Percentiles rank a stretch among this genome's conserved stretches.
phyloP scores from a whole-genome alignment of 2,888 invertebrate genomes.

The Nycteola revayana region DNA sequence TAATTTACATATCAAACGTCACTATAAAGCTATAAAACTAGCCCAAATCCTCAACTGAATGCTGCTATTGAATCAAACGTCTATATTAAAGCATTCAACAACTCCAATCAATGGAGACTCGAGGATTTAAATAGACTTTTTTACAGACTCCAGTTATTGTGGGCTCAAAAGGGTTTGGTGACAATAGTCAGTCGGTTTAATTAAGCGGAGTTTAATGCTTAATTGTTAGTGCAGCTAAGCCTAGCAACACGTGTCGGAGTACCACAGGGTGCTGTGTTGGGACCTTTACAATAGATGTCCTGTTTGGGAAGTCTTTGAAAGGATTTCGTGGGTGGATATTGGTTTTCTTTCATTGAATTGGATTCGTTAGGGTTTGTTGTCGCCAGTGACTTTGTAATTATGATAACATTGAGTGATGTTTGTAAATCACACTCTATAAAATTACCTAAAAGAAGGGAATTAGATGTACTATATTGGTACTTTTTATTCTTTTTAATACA shows the following conservation, averaged over 20 bases:
- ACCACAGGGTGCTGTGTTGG: slow-evolving; percentile 50
- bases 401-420: no score
- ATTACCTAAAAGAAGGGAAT: no score
- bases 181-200: slow-evolving; percentile 75
- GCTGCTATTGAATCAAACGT: slow-evolving; percentile 33
- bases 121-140: slow-evolving; percentile 65
- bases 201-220: slow-evolving; percentile 79
- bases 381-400: not conserved
- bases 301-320: slow-evolving; percentile 18
- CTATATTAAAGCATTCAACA: slow-evolving; percentile 42
- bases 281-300: slow-evolving; percentile 60
- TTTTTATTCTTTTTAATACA: no score
- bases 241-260: slow-evolving; percentile 73
- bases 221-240: slow-evolving; percentile 79
- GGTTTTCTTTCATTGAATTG: slow-evolving; percentile 27
- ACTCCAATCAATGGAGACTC: slow-evolving; percentile 44
- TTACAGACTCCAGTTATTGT: slow-evolving; percentile 62
- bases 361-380: slow-evolving; percentile 8
- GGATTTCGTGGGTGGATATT: slow-evolving; percentile 32
- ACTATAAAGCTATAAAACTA: slow-evolving; percentile 22
- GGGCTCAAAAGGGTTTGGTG: slow-evolving; percentile 69
- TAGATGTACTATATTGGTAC: no score
- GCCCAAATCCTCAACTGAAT: slow-evolving; percentile 27
- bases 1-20: slow-evolving; percentile 1
- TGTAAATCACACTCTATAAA: no score